phyloP scores from a whole-genome alignment of 2,888 invertebrate species.

The Blastobasis lacticolella region DNA sequence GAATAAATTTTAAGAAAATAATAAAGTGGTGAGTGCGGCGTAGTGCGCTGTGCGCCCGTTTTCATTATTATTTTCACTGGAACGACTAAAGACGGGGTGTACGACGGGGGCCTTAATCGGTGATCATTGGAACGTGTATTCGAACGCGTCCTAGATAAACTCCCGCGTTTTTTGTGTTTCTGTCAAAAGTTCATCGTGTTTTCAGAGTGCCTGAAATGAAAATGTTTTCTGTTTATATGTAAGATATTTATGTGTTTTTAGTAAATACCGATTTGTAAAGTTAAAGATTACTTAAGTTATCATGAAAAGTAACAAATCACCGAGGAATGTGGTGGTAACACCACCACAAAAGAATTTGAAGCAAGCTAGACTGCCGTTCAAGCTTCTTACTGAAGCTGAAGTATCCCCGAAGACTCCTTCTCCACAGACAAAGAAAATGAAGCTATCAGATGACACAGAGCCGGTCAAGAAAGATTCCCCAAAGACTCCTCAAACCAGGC shows the following conservation, averaged over 20 bases:
- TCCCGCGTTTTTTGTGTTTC: constrained; percentile 49
- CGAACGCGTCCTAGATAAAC: constrained; percentile 11
- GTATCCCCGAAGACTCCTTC: constrained; percentile 41
- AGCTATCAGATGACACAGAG: constrained; percentile 52
- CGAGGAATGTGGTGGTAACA: constrained; percentile 48
- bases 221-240: constrained; percentile 22
- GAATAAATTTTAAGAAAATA: no score
- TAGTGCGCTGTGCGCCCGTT: no score
- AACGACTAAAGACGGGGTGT: no score
- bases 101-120: no score
- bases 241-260: no score
- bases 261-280: no score
- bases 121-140: no score
- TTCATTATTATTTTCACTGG: no score
- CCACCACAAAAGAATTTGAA: constrained; percentile 74
- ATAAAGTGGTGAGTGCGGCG: no score
- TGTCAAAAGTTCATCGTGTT: constrained; percentile 44
- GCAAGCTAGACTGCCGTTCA: constrained; percentile 77
- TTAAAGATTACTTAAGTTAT: constrained; percentile 13
- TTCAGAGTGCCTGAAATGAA: constrained; percentile 13
- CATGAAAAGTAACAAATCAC: constrained; percentile 58
- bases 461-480: constrained; percentile 38
- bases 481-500: constrained; percentile 43
- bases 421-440: constrained; percentile 55
- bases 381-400: constrained; percentile 65